Evolutionary conservation across 2,113 vertebrate species (phyloP), one percentile per base, ranked within the genome.

Genomic region (Syngnathoides biaculeatus): DNA sequence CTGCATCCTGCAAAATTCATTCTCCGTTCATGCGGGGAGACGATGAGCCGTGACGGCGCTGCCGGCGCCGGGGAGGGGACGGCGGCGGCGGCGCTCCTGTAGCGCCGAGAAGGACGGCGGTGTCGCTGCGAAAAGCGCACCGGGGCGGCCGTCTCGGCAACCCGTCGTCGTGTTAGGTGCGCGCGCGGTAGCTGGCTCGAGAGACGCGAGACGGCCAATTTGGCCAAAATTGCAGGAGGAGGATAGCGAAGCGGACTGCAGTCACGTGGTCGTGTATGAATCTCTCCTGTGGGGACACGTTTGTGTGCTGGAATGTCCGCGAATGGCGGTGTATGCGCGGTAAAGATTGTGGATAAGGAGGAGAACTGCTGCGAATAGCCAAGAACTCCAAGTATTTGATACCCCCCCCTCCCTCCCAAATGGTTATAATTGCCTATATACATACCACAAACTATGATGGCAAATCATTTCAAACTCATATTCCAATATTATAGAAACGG

Each of bases 1-100:
- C 74, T 78, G 79, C 75, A 76, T 85, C 81, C 81, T 81, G 74
- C 74, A 79, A 78, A 85, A 79, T 83, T 82, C 43, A 81, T 83
- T 71, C 68, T 38, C 74, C 59, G 77, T 74, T 77, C 65, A 70
- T 22, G 14, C 9, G 62, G 72, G 53, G 76, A 71, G 73, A 65
- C 58, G 73, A 78, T 57, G 64, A 78, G 82, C 77, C 70, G 67
- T 63, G 79, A 74, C 67, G 74, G 69, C n/a, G 13, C 58, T 0
- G 42, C 62, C n/a, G 70, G 60, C 72, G 58, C 52, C 52, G 56
- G 52, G 65, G 59, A 75, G 57, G 53, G 39, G 61, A 64, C 67
- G 53, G 53, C 62, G 42, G 68, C 64, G 68, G 74, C 30, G 40
- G 60, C 55, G 72, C 40, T 67, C 40, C 40, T 2, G 24, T 71